These are phyloP conservation scores for Lepidonotus clava DNA, from an alignment of 2,888 invertebrate genomes.

Conservation along the genomic window DNA sequence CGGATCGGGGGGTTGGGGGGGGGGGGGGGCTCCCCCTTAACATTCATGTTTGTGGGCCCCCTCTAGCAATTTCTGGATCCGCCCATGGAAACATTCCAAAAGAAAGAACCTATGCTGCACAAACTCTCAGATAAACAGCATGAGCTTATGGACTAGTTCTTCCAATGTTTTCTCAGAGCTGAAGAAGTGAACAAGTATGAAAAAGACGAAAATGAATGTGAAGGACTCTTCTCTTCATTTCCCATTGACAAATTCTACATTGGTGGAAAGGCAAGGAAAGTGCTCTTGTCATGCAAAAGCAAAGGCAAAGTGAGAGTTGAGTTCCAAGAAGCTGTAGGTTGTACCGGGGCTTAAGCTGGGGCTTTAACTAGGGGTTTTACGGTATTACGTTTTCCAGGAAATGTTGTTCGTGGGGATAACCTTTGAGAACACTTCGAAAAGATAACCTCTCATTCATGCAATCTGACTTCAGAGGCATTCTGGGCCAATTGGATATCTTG, in stretches of 20 bases:
- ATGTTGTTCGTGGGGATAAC: too few species aligned
- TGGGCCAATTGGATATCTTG: too few species aligned
- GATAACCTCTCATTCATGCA: too few species aligned
- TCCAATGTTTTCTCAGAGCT: conserved; percentile 19
- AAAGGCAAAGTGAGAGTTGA: neutral
- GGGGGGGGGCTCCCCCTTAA: too few species aligned
- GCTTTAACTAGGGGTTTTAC: too few species aligned
- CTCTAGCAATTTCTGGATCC: too few species aligned
- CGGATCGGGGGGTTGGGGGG: too few species aligned
- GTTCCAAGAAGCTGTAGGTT: neutral
- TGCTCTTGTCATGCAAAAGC: neutral
- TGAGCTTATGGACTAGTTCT: neutral
- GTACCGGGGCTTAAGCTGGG: too few species aligned
- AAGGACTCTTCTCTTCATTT: neutral
- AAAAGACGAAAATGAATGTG: neutral
- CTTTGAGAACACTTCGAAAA: too few species aligned
- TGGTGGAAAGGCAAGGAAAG: neutral
- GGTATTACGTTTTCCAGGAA: too few species aligned
- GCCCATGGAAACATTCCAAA: neutral
- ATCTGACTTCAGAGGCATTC: too few species aligned
- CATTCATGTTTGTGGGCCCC: too few species aligned
- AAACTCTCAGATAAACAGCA: neutral
- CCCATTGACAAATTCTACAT: neutral
- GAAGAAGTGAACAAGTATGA: neutral
- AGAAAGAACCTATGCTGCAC: neutral